These are phyloP conservation scores for Stigmatopora nigra DNA, from an alignment of 2,113 vertebrate species.

Conservation along the genomic window DNA sequence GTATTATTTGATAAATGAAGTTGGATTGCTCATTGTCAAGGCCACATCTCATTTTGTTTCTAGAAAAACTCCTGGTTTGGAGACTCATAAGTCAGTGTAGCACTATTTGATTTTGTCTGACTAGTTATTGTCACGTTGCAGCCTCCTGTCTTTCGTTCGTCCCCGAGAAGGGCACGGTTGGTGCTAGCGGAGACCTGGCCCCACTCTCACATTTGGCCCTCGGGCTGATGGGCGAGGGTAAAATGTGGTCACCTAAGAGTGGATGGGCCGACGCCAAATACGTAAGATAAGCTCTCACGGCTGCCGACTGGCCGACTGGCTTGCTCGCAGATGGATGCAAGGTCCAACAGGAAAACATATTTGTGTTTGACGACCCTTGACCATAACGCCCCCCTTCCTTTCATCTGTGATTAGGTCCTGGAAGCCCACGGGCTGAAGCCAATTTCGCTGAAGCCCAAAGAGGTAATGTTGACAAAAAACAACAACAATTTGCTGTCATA, in stretches of 20 bases:
- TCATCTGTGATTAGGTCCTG: constrained; percentile 75
- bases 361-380: constrained; percentile 52
- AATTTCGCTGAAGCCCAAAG: constrained; percentile 88
- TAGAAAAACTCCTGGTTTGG: no score
- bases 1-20: no score
- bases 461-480: constrained; percentile 71
- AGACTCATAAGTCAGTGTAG: no score
- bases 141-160: constrained; percentile 93
- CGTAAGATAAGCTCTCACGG: constrained; percentile 74
- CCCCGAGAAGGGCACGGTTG: constrained; percentile 95
- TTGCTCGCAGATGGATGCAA: constrained; percentile 16
- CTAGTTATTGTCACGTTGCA: constrained; percentile 39
- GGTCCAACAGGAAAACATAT: constrained; percentile 39
- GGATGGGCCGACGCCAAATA: constrained; percentile 99
- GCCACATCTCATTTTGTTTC: no score
- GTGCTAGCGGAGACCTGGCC: constrained; percentile 94
- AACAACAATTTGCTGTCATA: neutral
- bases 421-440: constrained; percentile 92
- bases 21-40: no score
- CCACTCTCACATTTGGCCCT: constrained; percentile 93
- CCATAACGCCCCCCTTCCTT: constrained; percentile 25
- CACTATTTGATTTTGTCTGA: neutral
- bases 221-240: constrained; percentile 94
- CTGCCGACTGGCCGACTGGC: constrained; percentile 7
- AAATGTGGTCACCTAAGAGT: constrained; percentile 99